Conservation (phyloP, 2,888 invertebrate species). For the Crepidodera aurea region DNA sequence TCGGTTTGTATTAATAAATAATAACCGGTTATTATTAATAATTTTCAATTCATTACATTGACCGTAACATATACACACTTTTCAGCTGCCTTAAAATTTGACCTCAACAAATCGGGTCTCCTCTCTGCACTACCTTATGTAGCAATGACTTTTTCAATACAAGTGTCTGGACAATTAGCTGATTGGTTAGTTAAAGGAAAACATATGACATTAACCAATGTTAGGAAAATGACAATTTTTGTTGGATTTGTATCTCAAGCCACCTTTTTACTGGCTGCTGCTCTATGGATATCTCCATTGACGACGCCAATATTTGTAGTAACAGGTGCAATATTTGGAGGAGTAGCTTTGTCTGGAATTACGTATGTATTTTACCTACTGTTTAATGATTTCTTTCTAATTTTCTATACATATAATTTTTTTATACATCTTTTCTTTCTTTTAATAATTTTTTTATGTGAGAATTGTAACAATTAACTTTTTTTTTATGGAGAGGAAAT, state of each 20-base stretch:
- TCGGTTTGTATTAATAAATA: too few species aligned
- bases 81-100: slow-evolving; percentile 75
- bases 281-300: slow-evolving; percentile 71
- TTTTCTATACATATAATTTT: too few species aligned
- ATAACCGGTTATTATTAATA: too few species aligned
- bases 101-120: slow-evolving; percentile 81
- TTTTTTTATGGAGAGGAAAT: too few species aligned
- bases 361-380: slow-evolving; percentile 15
- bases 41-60: too few species aligned
- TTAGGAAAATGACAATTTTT: slow-evolving; percentile 72
- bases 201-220: slow-evolving; percentile 75
- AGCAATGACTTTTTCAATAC: slow-evolving; percentile 83
- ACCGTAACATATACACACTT: too few species aligned
- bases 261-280: slow-evolving; percentile 85
- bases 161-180: slow-evolving; percentile 81
- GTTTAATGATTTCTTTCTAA: too few species aligned
- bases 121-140: slow-evolving; percentile 87
- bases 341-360: slow-evolving; percentile 19
- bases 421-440: too few species aligned
- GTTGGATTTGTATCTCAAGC: slow-evolving; percentile 79
- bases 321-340: slow-evolving; percentile 18
- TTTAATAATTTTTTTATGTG: too few species aligned
- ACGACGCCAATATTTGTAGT: slow-evolving; percentile 23
- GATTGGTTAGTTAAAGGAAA: slow-evolving; percentile 76
- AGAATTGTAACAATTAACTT: too few species aligned